phyloP scores from a whole-genome alignment of 2,113 vertebrate genomes.

The Burhinus bistriatus region DNA sequence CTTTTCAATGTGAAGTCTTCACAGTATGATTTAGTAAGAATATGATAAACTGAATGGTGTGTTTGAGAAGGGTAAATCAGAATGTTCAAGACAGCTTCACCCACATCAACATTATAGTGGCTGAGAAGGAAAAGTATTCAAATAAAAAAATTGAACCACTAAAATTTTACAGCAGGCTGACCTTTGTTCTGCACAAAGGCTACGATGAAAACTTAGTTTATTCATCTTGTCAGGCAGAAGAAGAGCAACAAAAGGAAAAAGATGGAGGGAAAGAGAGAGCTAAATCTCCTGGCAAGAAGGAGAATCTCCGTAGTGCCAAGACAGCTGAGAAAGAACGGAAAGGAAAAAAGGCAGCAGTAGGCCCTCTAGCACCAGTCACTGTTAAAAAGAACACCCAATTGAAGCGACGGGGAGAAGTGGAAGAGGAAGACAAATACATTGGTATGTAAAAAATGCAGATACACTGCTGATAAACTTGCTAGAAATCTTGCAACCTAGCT shows the following conservation, averaged over 20 bases:
- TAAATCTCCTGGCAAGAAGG: conserved; percentile 48
- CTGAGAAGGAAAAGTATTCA: not conserved
- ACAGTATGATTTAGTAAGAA: not conserved
- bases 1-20: not conserved
- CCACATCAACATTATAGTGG: not conserved
- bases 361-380: not conserved
- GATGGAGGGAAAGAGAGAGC: conserved; percentile 55
- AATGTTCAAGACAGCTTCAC: not conserved
- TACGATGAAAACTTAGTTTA: not conserved
- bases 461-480: not conserved
- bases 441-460: conserved; percentile 68
- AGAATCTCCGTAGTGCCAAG: conserved; percentile 57
- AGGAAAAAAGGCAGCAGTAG: conserved; percentile 65
- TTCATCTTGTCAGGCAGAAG: conserved; percentile 62
- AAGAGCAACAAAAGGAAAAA: conserved; percentile 60
- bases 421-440: conserved; percentile 66
- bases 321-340: conserved; percentile 71
- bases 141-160: not conserved
- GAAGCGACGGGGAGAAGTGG: conserved; percentile 78
- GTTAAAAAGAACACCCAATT: conserved; percentile 75
- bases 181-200: not conserved
- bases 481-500: not conserved
- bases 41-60: not conserved
- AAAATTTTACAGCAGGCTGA: not conserved
- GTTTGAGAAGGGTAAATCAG: not conserved